Evolutionary conservation across 2,888 invertebrate genomes (phyloP).

Genomic region (Prosopocoilus inquinatus): DNA sequence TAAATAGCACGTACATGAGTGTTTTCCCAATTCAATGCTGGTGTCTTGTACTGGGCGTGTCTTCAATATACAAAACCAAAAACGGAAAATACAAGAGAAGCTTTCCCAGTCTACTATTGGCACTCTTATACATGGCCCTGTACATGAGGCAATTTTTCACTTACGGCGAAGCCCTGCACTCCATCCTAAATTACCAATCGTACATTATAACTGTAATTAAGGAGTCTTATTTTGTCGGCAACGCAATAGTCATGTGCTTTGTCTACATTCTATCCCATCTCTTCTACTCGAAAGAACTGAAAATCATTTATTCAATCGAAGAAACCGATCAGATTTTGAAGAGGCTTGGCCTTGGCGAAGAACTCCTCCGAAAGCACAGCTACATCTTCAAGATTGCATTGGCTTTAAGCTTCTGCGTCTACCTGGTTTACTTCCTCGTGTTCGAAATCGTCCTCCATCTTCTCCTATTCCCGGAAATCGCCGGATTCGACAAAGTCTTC

Average conservation of each 20-base stretch:
- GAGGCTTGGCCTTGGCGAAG: slow-evolving; percentile 5
- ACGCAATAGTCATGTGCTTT: slow-evolving; percentile 10
- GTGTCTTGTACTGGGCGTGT: neutral
- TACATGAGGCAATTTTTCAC: neutral
- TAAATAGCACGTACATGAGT: too few relatives aligned
- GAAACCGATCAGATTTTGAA: slow-evolving; percentile 13
- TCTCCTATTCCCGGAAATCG: neutral
- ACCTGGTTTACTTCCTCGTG: neutral
- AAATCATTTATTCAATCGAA: slow-evolving; percentile 4
- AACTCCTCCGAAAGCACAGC: neutral
- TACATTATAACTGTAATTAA: slow-evolving; percentile 15
- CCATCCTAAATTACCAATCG: slow-evolving; percentile 7
- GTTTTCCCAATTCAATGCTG: too few relatives aligned
- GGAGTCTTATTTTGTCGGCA: slow-evolving; percentile 9
- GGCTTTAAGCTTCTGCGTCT: neutral
- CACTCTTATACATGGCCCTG: neutral
- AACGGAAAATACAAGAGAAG: slow-evolving; percentile 6
- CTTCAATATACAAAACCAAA: neutral
- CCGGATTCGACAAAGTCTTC: neutral
- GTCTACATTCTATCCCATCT: slow-evolving; percentile 11
- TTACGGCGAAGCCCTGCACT: neutral
- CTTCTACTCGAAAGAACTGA: slow-evolving; percentile 13
- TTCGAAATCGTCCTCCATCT: neutral
- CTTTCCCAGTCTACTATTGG: neutral
- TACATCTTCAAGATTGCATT: neutral